Conservation (phyloP, 1,140 invertebrate species). For the Dreissena polymorpha region DNA sequence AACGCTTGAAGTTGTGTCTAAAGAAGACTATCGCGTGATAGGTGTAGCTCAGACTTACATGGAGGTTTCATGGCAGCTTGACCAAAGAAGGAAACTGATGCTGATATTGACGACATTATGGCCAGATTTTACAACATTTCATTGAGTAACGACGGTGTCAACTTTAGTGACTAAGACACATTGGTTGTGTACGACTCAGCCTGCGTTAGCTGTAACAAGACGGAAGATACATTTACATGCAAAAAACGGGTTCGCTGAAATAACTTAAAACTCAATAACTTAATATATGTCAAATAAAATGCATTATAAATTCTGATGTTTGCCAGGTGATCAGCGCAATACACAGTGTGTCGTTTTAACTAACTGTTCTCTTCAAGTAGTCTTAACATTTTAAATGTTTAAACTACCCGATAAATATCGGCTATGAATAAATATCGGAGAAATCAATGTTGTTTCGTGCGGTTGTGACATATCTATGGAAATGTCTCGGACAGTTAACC, state of each 20-base stretch:
- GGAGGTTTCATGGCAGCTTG: constrained; percentile 14
- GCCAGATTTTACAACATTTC: constrained; percentile 3
- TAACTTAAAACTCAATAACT: no score
- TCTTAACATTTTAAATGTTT: neutral
- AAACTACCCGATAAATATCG: no score
- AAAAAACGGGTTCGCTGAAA: neutral
- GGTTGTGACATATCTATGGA: no score
- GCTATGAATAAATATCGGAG: no score
- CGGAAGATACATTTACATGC: neutral
- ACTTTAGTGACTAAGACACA: constrained; percentile 6
- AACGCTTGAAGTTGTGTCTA: neutral
- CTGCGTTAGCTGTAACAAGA: constrained; percentile 33
- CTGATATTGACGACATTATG: neutral
- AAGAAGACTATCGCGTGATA: neutral
- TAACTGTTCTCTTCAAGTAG: neutral
- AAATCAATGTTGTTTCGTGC: no score
- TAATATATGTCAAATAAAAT: no score
- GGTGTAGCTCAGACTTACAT: neutral
- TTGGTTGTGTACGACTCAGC: constrained; percentile 24
- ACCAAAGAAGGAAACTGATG: neutral
- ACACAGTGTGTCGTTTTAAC: no score
- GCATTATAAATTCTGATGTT: no score
- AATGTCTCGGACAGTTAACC: no score
- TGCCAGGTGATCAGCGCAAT: no score
- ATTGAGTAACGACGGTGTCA: constrained; percentile 25